Evolutionary conservation across 2,797 vertebrate genomes (phyloP), one percentile per base, ranked within the genome.

Genomic region (Sebastes trivittatus): DNA sequence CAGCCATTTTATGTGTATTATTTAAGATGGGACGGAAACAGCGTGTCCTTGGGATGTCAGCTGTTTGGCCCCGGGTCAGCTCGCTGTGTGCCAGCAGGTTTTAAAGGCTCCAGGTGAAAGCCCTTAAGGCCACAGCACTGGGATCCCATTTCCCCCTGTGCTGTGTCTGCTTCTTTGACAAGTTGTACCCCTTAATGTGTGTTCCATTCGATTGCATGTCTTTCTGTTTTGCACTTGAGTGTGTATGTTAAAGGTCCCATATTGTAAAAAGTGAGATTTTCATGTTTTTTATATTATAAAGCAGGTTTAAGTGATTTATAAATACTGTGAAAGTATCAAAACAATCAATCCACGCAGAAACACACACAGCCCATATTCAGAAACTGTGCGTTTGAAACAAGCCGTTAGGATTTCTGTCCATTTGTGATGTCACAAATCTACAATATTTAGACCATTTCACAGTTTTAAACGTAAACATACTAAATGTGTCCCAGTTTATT

Each of bases 1-100:
- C 64, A 14, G 78, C 62, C 71, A 63, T 84, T 88, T 74, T 84
- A 78, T 83, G 66, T 72, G 71, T 63, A 68, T 90, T 89, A 68
- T 91, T 89, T 83, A 78, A 71, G 75, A 80, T 82, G 0, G 22
- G 54, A 62, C 18, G 25, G 76, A 66, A 85, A 60, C 56, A 0
- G 25, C 4, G 65, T 11, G 81, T 87, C 90, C 89, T 91, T 88
- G 82, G 71, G 78, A 80, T 56, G 77, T 88, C 86, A 76, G 77
- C 27, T 87, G 75, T 77, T 85, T 83, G 78, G 75, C 77, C 77
- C 14, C 1, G 18, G 55, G 64, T 72, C 64, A 34, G 54, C 29
- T 61, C 46, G 8, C 36, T 77, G 52, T 69, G 22, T 65, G 71
- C 81, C 80, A 73, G 73, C 67, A 70, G 78, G 52, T 80, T 80